Base-by-base conservation (phyloP, 64 coral and sea anemone species). In the Montipora capricornis region DNA sequence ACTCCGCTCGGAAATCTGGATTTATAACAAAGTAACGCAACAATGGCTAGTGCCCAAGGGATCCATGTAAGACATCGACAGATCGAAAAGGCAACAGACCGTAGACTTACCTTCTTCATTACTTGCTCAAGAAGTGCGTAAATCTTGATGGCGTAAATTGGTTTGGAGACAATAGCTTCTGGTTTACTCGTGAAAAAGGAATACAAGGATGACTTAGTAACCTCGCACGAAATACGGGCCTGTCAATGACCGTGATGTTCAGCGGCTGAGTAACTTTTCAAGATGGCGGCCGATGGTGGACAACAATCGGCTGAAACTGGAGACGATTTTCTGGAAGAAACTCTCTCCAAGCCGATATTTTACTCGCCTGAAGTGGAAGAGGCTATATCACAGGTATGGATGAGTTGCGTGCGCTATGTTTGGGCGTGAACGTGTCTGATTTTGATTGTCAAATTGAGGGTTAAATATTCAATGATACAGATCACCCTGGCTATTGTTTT, bases 341-440 rank as follows among this genome's bases (percentile, higher is more conserved):
- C 64, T 51, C 52, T 49, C 8, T 67, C 80, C 12, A 95, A 98
- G 75, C 97, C 94, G 17, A 98, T 98, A 59, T 89, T 95, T 59
- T 98, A 98, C 88, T 94, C 97, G 10, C 49, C 91, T 52, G 97
- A 98, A 89, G 97, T 98, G 13, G 97, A 98, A 91, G 88, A 98
- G 61, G 97, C 97, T n/a, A 98, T 98, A 78, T 95, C 91, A 53
- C 91, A 98, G 83, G 97, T 98, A 93, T 7, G 8, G 50, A 52
- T 24, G 68, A 22, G 15, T 74, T 48, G 7, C 15, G 11, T 84
- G 57, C 50, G 19, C 61, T 16, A 62, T 66, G 5, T 64, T 53
- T 77, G 51, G 15, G 68, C 20, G 20, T 48, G 44, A 17, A 6
- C 49, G 8, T 55, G 29, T 4, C 5, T 15, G 2, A n/a, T 19